Evolutionary conservation across 2,888 invertebrate genomes (phyloP).

Genomic region (Leucozona laternaria): DNA sequence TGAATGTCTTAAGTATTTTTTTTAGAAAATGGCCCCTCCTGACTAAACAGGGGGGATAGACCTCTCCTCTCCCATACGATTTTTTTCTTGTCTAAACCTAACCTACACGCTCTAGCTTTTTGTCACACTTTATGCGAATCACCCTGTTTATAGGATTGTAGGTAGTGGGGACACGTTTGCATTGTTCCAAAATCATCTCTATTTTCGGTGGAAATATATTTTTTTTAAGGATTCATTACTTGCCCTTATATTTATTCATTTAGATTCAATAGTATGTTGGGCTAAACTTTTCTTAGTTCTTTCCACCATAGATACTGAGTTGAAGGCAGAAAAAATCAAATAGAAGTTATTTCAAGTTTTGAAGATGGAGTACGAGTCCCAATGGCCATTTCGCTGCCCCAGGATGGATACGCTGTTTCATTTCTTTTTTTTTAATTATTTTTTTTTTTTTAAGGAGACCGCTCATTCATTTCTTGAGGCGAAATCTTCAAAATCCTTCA

Average conservation of each 20-base stretch:
- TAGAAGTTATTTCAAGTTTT: conserved; percentile 29
- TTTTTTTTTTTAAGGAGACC: conserved; percentile 35
- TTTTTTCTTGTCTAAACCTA: too few relatives aligned
- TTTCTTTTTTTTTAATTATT: conserved; percentile 49
- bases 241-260: conserved; percentile 43
- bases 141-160: too few relatives aligned
- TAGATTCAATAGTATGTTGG: conserved; percentile 50
- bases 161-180: too few relatives aligned
- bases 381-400: conserved; percentile 61
- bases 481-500: conserved; percentile 44
- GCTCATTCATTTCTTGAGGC: not conserved
- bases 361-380: conserved; percentile 32
- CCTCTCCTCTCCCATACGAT: too few relatives aligned
- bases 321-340: conserved; percentile 20
- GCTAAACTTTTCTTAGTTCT: conserved; percentile 36
- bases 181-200: not conserved
- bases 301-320: not conserved
- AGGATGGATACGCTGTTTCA: conserved; percentile 29
- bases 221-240: not conserved
- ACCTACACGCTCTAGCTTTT: too few relatives aligned
- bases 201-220: not conserved
- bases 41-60: too few relatives aligned
- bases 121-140: too few relatives aligned
- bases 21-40: too few relatives aligned
- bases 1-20: too few relatives aligned